A percentile compares a stretch with the other conserved stretches of the same genome.
phyloP scores from a whole-genome alignment of 1,140 invertebrate genomes.

The Eumaeus atala region DNA sequence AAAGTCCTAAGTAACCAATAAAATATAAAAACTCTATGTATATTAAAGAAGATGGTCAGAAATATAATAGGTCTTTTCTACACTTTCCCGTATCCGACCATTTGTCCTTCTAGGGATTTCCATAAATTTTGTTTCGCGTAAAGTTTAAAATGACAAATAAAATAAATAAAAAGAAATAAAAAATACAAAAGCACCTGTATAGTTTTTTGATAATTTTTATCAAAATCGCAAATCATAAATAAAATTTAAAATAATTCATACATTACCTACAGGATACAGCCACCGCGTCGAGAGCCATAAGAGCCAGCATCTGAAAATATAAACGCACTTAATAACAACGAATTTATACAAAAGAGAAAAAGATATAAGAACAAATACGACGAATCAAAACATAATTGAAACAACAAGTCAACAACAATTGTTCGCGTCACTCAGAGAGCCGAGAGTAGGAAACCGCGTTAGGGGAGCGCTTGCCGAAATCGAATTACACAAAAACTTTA shows the following conservation, averaged over 20 bases:
- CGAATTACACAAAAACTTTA: conserved; percentile 43
- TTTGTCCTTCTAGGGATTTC: no score
- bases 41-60: no score
- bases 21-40: no score
- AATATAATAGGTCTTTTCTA: no score
- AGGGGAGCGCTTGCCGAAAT: conserved; percentile 50
- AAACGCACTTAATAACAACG: conserved; percentile 20
- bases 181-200: no score
- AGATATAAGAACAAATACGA: conserved; percentile 28
- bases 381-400: conserved; percentile 53
- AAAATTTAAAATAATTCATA: conserved; percentile 21
- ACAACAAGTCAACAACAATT: conserved; percentile 66
- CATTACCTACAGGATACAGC: conserved; percentile 22
- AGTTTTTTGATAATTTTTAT: not conserved
- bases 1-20: no score
- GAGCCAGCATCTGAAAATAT: conserved; percentile 38
- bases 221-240: conserved; percentile 14
- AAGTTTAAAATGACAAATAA: no score
- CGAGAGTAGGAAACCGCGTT: conserved; percentile 44
- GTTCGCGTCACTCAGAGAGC: conserved; percentile 44
- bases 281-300: not conserved
- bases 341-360: conserved; percentile 17
- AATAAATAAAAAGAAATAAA: no score
- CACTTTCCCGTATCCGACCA: no score
- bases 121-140: no score